A percentile compares a stretch with the other conserved stretches of the same genome.
phyloP scores from a whole-genome alignment of 2,888 invertebrate genomes.

The Ophion ventricosus region DNA sequence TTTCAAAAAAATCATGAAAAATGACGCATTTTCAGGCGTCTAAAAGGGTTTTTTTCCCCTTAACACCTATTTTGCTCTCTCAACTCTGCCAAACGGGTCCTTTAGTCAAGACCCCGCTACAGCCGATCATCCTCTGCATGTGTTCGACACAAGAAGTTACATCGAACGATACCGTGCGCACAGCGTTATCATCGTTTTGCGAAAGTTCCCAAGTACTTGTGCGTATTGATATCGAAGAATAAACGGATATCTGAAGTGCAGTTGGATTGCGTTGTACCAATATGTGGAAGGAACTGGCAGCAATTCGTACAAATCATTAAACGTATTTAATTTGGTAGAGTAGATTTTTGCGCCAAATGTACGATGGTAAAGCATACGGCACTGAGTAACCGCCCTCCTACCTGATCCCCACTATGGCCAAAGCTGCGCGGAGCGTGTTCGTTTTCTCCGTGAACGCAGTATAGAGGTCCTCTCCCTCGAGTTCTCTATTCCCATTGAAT shows the following conservation, averaged over 20 bases:
- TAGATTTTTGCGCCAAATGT: background rate
- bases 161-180: background rate
- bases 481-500: constrained; percentile 61
- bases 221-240: background rate
- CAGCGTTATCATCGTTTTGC: background rate
- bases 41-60: no score
- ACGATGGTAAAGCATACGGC: background rate
- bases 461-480: constrained; percentile 51
- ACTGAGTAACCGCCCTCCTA: background rate
- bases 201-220: background rate
- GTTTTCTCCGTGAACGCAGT: constrained; percentile 22
- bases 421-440: background rate
- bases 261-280: background rate
- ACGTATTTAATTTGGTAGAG: background rate
- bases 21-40: no score
- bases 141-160: no score
- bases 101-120: no score
- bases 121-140: no score
- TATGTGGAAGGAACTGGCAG: background rate
- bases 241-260: background rate
- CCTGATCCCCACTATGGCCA: background rate
- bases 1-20: no score
- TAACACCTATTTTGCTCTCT: constrained; percentile 4
- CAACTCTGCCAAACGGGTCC: no score
- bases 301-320: background rate